Base-by-base conservation (phyloP, 2,113 vertebrate genomes). In the Capreolus pygargus region DNA sequence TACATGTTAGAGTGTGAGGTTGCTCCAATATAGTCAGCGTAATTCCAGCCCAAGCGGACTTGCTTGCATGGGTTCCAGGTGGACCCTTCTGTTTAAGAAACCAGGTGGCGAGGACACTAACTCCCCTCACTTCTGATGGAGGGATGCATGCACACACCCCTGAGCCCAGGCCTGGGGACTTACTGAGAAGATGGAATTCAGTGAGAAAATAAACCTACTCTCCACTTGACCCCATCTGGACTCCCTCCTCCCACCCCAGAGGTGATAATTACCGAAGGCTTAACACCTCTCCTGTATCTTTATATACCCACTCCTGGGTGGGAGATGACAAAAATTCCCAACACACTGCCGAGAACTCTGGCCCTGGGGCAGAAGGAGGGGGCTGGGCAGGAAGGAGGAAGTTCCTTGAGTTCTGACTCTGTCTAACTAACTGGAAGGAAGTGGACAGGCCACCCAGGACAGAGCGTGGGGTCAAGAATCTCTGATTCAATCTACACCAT, bases 221-320 rank as follows among this genome's bases (percentile, higher is more conserved):
- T 84, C 91, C 95, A 94, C 91, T 45, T 98, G 97, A 98, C 98
- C 98, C 91, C 92, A 88, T 93, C 88, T 81, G 98, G 98, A 98
- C 98, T 97, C 74, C 85, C 76, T 87, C 97, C 95, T 89, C 93
- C 96, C 91, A 95, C 95, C 95, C 81, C 94, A 84, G 98, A 99
- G 98, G 98, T 99, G 99, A 98, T 99, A 99, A 99, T 98, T 98
- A 98, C 97, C 82, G 13, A 88, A 95, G 98, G 98, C 99, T 99
- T 99, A 99, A 97, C 99, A 98, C 99, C 97, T 99, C 98, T 86
- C 92, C 82, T 94, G 67, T 97, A 95, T 98, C 98, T 98, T 97
- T 98, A 91, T 88, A 86, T 61, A 50, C 90, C 67, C 94, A 92
- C 93, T 54, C 95, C 91, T 91, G 79, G 96, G 95, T 95, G 83